phyloP scores from a whole-genome alignment of 2,113 vertebrate genomes.

The Misgurnus mizolepis region DNA sequence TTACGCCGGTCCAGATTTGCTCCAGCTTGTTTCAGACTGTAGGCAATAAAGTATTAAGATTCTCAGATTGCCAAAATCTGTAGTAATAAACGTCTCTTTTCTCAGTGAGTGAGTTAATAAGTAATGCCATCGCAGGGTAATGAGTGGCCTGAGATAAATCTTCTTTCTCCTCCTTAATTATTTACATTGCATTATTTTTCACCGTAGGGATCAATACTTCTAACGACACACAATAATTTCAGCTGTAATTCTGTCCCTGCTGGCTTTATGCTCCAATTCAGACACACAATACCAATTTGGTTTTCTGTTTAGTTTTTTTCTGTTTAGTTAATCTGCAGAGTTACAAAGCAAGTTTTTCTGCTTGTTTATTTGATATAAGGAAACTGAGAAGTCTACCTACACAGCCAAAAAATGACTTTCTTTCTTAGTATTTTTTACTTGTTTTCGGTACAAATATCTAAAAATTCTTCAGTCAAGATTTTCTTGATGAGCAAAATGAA shows the following conservation, averaged over 20 bases:
- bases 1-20: background rate
- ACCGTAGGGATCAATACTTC: constrained; percentile 33
- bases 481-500: too few species aligned
- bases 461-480: too few species aligned
- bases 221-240: constrained; percentile 37
- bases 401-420: background rate
- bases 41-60: constrained; percentile 13
- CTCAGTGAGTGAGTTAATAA: constrained; percentile 17
- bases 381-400: background rate
- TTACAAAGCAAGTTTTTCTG: background rate
- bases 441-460: too few species aligned
- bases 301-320: background rate
- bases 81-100: background rate
- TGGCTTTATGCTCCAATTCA: background rate
- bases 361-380: too few species aligned
- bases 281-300: background rate
- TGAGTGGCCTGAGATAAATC: constrained; percentile 21
- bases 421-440: too few species aligned
- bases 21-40: background rate
- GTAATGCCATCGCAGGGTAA: constrained; percentile 14
- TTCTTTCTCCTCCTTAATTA: constrained; percentile 33
- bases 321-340: background rate
- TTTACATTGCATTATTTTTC: constrained; percentile 44
- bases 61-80: constrained; percentile 18
- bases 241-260: constrained; percentile 26